Base-by-base conservation (phyloP, 2,113 vertebrate genomes). In the Pholis gunnellus region DNA sequence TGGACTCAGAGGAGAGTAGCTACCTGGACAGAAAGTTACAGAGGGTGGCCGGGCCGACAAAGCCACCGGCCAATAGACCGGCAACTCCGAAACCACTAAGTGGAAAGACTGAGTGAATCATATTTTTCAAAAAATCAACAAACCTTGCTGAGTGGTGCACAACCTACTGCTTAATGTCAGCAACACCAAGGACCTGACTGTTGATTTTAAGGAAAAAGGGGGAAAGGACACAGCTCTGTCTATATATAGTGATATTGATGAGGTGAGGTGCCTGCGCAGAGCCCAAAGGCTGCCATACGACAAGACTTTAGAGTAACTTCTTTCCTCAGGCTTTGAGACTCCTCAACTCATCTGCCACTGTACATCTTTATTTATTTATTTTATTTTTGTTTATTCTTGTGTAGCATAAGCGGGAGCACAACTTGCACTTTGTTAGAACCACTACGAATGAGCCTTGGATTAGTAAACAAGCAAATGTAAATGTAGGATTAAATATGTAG, bases 401-500 rank as follows among this genome's bases (percentile, higher is more conserved):
- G 15, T 29, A 18, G 40, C 42, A 67, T 29, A 46, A 18, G 27
- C 1, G 2, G 42, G 10, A 67, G 7, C n/a, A 67, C 40, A 18
- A 67, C 25, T 46, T 10, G 2, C 25, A 29, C 27, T 46, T 67
- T 15, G 8, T 29, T 67, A 46, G 61, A 25, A 14, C 11, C 11
- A 67, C 25, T 10, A 46, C 17, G 9, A 27, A 66, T 44, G 1
- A 9, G 29, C 11, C 18, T 8, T 38, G 5, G 38, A n/a, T 34
- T 18, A 8, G n/a, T 10, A 64, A 79, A 73, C 44, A 17, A 73
- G 66, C n/a, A 18, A 82, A 88, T 77, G 83, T 84, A 84, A 87
- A 89, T 85, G 85, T 86, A 71, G 82, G 70, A 82, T 92, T 78
- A 82, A 83, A 88, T 85, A 87, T 87, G 82, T 76, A 88, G 83